Percentiles rank a stretch among this genome's conserved stretches.
These are phyloP conservation scores for Pachypsylla venusta DNA, from an alignment of 1,140 invertebrate genomes.

Conservation along the genomic window DNA sequence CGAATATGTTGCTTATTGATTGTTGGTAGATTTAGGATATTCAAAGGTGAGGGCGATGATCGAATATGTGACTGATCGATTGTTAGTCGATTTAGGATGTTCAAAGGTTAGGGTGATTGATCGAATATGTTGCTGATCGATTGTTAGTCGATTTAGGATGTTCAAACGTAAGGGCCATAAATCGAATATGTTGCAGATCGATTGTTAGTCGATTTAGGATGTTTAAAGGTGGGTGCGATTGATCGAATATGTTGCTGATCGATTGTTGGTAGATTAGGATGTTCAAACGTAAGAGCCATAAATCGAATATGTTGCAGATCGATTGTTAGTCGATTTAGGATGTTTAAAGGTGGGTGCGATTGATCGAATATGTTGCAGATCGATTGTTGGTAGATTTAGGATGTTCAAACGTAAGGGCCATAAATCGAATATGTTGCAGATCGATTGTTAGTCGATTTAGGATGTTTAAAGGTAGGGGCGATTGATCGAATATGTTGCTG, in stretches of 20 bases:
- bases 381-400: conserved; percentile 76
- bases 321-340: conserved; percentile 74
- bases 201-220: conserved; percentile 73
- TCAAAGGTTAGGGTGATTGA: conserved; percentile 98
- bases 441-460: conserved; percentile 74
- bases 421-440: conserved; percentile 99
- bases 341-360: conserved; percentile 86
- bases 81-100: conserved; percentile 82
- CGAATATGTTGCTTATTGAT: conserved; percentile 96
- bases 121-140: conserved; percentile 97
- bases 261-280: too few relatives aligned
- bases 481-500: conserved; percentile 99
- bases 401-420: conserved; percentile 68
- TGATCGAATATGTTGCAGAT: conserved; percentile 99
- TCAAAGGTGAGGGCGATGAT: too few relatives aligned
- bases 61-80: too few relatives aligned
- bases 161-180: conserved; percentile 76
- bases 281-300: too few relatives aligned
- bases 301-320: conserved; percentile 97
- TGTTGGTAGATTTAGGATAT: conserved; percentile 76
- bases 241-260: too few relatives aligned
- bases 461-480: conserved; percentile 77
- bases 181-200: conserved; percentile 99
- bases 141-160: conserved; percentile 77
- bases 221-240: conserved; percentile 84